A percentile compares a stretch with the other conserved stretches of the same genome.
Conservation (phyloP, 2,113 vertebrate species). For the Perccottus glenii region DNA sequence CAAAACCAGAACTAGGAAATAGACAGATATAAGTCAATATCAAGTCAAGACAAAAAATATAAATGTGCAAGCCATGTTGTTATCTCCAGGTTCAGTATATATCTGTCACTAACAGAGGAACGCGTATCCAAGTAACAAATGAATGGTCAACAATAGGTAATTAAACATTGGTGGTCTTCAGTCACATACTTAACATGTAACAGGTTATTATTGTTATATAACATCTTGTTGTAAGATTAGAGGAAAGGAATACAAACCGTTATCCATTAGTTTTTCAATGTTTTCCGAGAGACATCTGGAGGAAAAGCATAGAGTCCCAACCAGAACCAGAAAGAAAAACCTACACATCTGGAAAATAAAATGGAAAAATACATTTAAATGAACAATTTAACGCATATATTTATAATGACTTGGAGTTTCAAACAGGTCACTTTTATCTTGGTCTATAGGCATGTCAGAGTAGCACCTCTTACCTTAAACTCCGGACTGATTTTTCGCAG, state of each 20-base stretch:
- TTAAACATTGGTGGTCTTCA: background rate
- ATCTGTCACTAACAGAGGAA: too few relatives aligned
- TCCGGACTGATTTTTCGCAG: too few relatives aligned
- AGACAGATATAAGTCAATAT: background rate
- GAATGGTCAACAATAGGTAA: background rate
- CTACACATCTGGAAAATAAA: conserved; percentile 63
- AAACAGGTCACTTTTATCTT: too few relatives aligned
- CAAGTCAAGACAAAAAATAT: background rate
- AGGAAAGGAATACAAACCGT: conserved; percentile 63
- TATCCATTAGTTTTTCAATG: conserved; percentile 54
- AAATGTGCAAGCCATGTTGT: too few relatives aligned
- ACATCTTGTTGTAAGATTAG: background rate
- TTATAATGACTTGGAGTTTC: too few relatives aligned
- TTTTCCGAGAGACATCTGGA: background rate
- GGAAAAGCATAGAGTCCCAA: conserved; percentile 19
- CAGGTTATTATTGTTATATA: too few relatives aligned
- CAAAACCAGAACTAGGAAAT: conserved; percentile 67
- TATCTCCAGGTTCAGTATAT: too few relatives aligned
- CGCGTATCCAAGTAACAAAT: background rate
- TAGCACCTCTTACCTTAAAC: conserved; percentile 38
- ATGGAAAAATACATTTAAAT: background rate
- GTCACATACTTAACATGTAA: background rate
- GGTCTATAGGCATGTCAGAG: too few relatives aligned
- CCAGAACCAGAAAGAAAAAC: conserved; percentile 46
- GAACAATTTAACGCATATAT: too few relatives aligned